Conservation (phyloP, 2,888 invertebrate species). For the Muscina levida region DNA sequence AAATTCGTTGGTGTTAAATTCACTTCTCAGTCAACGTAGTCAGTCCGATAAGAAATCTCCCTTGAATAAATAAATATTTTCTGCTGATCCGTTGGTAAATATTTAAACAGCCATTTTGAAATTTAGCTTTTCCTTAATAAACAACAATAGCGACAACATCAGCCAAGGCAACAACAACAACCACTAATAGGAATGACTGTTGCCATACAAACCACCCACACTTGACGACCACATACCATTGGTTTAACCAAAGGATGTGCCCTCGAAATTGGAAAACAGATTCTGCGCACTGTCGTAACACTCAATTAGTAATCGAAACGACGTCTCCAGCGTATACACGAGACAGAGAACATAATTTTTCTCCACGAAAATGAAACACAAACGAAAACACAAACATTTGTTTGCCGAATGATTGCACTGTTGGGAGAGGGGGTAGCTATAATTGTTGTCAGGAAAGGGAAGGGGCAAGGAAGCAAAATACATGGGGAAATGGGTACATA, state of each 20-base stretch:
- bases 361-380: no score
- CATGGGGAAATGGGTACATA: no score
- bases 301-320: conserved; percentile 63
- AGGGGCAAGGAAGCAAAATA: not conserved
- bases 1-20: conserved; percentile 1
- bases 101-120: conserved; percentile 79
- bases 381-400: no score
- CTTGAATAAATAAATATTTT: conserved; percentile 45
- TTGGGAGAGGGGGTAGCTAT: no score
- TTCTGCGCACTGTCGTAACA: conserved; percentile 68
- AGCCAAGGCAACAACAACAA: not conserved
- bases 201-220: conserved; percentile 56
- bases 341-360: not conserved
- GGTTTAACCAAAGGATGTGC: conserved; percentile 61
- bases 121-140: conserved; percentile 58
- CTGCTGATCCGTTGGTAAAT: conserved; percentile 69
- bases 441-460: no score
- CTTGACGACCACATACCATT: conserved; percentile 60
- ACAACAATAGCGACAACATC: conserved; percentile 11
- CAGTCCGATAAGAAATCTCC: conserved; percentile 30
- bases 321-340: conserved; percentile 39
- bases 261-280: conserved; percentile 28
- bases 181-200: conserved; percentile 38
- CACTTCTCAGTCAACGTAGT: not conserved
- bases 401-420: no score